Conservation (phyloP, 2,888 invertebrate genomes). For the Podotricha telesiphe region DNA sequence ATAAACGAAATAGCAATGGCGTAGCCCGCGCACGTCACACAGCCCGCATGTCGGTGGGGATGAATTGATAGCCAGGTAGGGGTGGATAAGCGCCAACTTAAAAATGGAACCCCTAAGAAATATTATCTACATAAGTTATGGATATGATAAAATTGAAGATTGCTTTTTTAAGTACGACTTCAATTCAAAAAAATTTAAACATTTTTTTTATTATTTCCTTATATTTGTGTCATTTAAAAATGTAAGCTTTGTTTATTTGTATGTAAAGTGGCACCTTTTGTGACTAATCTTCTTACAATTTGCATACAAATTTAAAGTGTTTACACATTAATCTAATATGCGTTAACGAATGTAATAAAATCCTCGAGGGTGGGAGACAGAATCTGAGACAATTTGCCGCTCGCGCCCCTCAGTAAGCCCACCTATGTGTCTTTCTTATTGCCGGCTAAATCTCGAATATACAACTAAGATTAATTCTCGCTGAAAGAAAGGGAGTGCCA, state of each 20-base stretch:
- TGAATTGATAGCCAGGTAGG: conserved; percentile 76
- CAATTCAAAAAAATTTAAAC: no score
- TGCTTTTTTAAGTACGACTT: not conserved
- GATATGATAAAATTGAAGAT: conserved; percentile 15
- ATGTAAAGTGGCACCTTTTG: conserved; percentile 8
- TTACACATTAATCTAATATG: conserved; percentile 77
- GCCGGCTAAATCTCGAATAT: conserved; percentile 82
- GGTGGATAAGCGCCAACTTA: conserved; percentile 56
- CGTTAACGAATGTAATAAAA: conserved; percentile 83
- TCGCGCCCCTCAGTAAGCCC: conserved; percentile 75
- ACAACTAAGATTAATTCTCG: conserved; percentile 82
- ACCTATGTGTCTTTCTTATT: conserved; percentile 83
- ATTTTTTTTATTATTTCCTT: no score
- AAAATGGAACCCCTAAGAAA: conserved; percentile 53
- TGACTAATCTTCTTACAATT: conserved; percentile 57
- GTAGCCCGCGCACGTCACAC: conserved; percentile 58
- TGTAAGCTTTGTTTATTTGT: not conserved
- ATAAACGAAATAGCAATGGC: conserved; percentile 60
- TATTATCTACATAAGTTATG: conserved; percentile 35
- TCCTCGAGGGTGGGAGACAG: conserved; percentile 63
- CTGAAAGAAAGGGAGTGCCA: conserved; percentile 78
- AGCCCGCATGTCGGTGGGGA: conserved; percentile 65
- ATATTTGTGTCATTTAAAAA: no score
- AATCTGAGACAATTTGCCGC: conserved; percentile 82
- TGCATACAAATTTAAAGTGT: conserved; percentile 71